phyloP scores from a whole-genome alignment of 2,797 vertebrate species.

The Sardinella longiceps region DNA sequence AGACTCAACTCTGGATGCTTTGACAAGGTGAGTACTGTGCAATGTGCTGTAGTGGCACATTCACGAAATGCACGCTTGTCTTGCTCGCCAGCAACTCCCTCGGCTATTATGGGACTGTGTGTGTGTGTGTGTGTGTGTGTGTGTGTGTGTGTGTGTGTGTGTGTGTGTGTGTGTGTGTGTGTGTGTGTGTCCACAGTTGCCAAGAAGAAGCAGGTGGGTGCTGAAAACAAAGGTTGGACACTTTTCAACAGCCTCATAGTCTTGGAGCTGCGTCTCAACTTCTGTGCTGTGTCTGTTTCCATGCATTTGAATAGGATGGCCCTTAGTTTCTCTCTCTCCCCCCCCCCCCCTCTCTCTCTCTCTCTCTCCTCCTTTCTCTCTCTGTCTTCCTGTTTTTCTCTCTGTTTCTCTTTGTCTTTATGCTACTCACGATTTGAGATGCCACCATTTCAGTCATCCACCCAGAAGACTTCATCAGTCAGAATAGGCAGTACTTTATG shows the following conservation, averaged over 20 bases:
- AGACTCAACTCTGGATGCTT: slow-evolving; percentile 33
- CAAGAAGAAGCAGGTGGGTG: slow-evolving; percentile 60
- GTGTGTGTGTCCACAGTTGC: slow-evolving; percentile 28
- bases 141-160: neutral
- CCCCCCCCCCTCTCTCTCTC: neutral
- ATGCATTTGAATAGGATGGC: slow-evolving; percentile 15
- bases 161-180: neutral
- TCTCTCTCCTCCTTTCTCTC: neutral
- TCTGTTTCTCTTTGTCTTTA: neutral
- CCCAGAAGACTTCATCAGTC: neutral
- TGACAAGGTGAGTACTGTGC: slow-evolving; percentile 50
- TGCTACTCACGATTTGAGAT: neutral
- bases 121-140: neutral
- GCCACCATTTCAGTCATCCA: neutral
- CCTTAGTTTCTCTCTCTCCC: neutral
- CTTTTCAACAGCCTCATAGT: slow-evolving; percentile 36
- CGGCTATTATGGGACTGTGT: slow-evolving; percentile 54
- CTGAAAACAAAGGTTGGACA: slow-evolving; percentile 56
- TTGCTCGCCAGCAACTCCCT: slow-evolving; percentile 58
- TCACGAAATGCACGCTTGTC: slow-evolving; percentile 58
- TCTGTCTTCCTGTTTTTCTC: neutral
- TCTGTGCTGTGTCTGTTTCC: slow-evolving; percentile 39
- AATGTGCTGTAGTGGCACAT: slow-evolving; percentile 48
- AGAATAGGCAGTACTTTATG: slow-evolving; percentile 39
- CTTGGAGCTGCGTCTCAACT: slow-evolving; percentile 33